A percentile compares a stretch with the other conserved stretches of the same genome.
phyloP scores from a whole-genome alignment of 2,888 invertebrate species.

The Nephrotoma appendiculata region DNA sequence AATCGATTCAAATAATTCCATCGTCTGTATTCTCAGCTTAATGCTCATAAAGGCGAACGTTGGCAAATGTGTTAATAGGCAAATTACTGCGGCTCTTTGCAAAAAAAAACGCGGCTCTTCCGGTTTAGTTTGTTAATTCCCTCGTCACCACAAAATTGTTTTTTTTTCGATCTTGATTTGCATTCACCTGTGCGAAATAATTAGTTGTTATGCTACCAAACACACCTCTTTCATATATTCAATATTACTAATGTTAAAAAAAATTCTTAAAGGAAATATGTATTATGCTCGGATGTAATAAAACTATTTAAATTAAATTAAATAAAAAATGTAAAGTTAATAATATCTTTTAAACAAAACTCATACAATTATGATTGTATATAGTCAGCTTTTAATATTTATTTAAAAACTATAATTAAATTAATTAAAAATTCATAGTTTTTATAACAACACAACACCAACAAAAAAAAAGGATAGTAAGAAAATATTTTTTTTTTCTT shows the following conservation, averaged over 20 bases:
- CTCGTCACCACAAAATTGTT: background rate
- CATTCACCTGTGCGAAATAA: background rate
- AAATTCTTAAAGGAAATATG: background rate
- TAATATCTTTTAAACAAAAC: background rate
- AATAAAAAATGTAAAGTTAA: background rate
- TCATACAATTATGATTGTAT: background rate
- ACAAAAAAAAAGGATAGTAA: background rate
- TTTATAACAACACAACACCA: background rate
- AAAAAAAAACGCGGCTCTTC: too few relatives aligned
- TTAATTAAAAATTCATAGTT: background rate
- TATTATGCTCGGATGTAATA: background rate
- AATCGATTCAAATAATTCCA: too few relatives aligned
- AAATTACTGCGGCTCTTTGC: too few relatives aligned
- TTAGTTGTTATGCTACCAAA: background rate
- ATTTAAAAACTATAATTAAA: background rate
- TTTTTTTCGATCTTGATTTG: background rate
- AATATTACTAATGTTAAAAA: background rate
- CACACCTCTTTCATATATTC: background rate
- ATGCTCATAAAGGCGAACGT: too few relatives aligned
- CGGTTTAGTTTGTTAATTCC: too few relatives aligned
- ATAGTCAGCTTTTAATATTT: background rate
- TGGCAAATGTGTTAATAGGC: too few relatives aligned
- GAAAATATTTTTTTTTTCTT: background rate
- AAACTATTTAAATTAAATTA: background rate
- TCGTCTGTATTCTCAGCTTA: too few relatives aligned